Conservation (phyloP, 1,140 invertebrate genomes). For the Cotesia chilonis region DNA sequence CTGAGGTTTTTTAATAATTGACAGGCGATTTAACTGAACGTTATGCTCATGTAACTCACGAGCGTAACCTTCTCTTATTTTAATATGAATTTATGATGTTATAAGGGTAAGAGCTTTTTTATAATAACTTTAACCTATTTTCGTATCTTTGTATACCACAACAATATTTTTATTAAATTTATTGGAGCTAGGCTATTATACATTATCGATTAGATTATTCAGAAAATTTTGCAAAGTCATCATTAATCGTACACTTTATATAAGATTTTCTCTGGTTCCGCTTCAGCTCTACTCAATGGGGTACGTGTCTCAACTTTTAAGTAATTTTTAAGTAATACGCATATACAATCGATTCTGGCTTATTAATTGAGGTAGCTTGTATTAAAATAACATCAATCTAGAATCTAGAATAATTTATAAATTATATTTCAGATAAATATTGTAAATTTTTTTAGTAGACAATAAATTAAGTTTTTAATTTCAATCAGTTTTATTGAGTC, state of each 20-base stretch:
- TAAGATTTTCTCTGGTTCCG: background rate
- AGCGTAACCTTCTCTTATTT: slow-evolving; percentile 10
- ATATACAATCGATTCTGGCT: too few relatives aligned
- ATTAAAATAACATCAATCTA: too few relatives aligned
- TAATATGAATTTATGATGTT: too few relatives aligned
- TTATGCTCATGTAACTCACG: slow-evolving; percentile 16
- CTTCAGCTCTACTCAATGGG: slow-evolving; percentile 1
- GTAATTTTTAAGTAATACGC: too few relatives aligned
- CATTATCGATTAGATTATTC: slow-evolving; percentile 9
- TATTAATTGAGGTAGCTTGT: too few relatives aligned
- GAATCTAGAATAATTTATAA: too few relatives aligned
- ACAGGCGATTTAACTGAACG: slow-evolving; percentile 29
- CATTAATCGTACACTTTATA: slow-evolving; percentile 18
- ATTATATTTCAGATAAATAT: too few relatives aligned
- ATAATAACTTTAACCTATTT: background rate
- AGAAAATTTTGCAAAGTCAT: slow-evolving; percentile 16
- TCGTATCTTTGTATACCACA: background rate
- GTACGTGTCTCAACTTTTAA: background rate
- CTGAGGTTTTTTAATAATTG: slow-evolving; percentile 3
- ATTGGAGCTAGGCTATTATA: slow-evolving; percentile 18
- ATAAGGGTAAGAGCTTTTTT: too few relatives aligned
- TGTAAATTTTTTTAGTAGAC: too few relatives aligned
- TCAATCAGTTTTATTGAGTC: too few relatives aligned
- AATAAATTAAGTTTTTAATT: too few relatives aligned
- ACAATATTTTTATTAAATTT: slow-evolving; percentile 3